Evolutionary conservation across 2,888 invertebrate species (phyloP).

Genomic region (Timema podura): DNA sequence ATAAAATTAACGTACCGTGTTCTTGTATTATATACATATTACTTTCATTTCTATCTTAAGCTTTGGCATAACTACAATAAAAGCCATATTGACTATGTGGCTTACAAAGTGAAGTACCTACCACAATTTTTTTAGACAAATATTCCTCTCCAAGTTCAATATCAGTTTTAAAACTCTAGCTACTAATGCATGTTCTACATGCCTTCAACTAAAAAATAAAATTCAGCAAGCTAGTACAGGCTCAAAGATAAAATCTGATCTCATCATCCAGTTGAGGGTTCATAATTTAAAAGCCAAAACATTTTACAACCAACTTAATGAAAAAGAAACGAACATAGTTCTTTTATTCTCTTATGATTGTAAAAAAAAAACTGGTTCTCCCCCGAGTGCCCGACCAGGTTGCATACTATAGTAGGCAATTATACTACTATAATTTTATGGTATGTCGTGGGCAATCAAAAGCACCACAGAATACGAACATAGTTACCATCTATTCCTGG

Average conservation of each 20-base stretch:
- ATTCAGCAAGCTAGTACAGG: not conserved
- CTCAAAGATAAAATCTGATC: slow-evolving; percentile 7
- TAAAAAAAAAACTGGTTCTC: not conserved
- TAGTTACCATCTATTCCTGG: slow-evolving; percentile 7
- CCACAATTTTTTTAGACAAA: not conserved
- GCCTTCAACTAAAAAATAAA: slow-evolving; percentile 9
- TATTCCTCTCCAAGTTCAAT: slow-evolving; percentile 1
- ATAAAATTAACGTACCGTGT: too few relatives aligned
- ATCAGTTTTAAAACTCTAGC: slow-evolving; percentile 14
- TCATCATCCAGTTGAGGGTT: slow-evolving; percentile 5
- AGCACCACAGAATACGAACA: slow-evolving; percentile 4
- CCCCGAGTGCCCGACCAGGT: slow-evolving; percentile 7
- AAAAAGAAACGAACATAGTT: not conserved
- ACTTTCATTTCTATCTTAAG: too few relatives aligned
- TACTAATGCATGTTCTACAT: slow-evolving; percentile 17
- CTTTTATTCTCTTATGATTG: not conserved
- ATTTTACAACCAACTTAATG: slow-evolving; percentile 2
- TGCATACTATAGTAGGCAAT: slow-evolving; percentile 8
- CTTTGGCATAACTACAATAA: too few relatives aligned
- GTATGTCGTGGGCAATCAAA: slow-evolving; percentile 15
- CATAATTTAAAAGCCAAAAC: slow-evolving; percentile 10
- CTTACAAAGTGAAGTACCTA: not conserved
- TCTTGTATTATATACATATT: too few relatives aligned
- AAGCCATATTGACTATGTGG: too few relatives aligned
- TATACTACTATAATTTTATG: slow-evolving; percentile 16